Base-by-base conservation (phyloP, 1,140 invertebrate genomes). In the Delia radicum region DNA sequence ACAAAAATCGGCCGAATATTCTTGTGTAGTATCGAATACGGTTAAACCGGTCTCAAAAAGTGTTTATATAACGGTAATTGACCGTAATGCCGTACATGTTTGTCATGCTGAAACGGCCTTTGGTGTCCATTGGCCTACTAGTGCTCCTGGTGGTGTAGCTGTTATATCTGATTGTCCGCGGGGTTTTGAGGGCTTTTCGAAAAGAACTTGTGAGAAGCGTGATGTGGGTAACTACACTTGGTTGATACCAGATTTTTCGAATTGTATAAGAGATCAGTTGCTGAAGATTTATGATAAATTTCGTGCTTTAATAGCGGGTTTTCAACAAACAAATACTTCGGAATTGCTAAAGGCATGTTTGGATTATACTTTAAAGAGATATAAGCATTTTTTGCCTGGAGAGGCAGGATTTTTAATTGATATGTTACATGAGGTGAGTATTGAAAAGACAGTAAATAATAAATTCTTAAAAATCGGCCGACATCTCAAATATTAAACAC, bases 201-300 rank as follows among this genome's bases (percentile, higher is more conserved):
- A 87, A 2, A 87, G 91, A 61, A 85, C 88, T 5, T 92, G 91
- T 77, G 87, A 87, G 28, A 88, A 91, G 79, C 88, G 87, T n/a
- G 89, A 90, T 79, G 86, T 88, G 0, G 87, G 87, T 12, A 90
- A 89, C 31, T 90, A 92, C 1, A 89, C 90, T 75, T 95, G 94
- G 93, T 88, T 90, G 61, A 84, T 89, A 27, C 92, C 93, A 3
- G 92, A 94, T 81, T 94, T 94, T 80, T 93, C 92, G 2, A 87
- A 87, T 12, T 95, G 93, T 78, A 87, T 93, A 1, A 89, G 91
- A 8, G 89, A 92, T 78, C 89, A 90, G 1, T 83, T 94, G 12
- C 83, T 89, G 29, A 85, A 89, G 74, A 91, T 92, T 76, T 91
- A 91, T 79, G 89, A 91, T 79, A 89, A 91, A 88, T 93, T 93